A percentile compares a stretch with the other conserved stretches of the same genome.
phyloP scores from a whole-genome alignment of 1,140 invertebrate species.

The Drosophila neocordata region DNA sequence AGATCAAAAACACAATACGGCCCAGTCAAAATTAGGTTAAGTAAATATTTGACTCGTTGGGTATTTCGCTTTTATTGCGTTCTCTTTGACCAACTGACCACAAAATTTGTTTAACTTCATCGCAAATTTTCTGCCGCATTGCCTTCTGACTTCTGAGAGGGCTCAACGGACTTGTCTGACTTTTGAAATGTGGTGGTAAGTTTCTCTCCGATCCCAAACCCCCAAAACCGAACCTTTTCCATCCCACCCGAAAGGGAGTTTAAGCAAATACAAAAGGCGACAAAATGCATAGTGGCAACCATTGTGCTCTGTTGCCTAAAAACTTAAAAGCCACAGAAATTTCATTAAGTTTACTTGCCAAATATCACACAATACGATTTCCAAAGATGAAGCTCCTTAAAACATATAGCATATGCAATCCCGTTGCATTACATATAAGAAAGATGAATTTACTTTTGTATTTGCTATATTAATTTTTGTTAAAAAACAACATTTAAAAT shows the following conservation, averaged over 20 bases:
- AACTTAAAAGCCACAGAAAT: conserved; percentile 70
- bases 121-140: conserved; percentile 76
- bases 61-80: conserved; percentile 21
- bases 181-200: conserved; percentile 15
- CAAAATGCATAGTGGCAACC: conserved; percentile 12
- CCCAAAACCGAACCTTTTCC: not conserved
- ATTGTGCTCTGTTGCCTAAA: conserved; percentile 62
- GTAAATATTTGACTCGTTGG: conserved; percentile 67
- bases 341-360: conserved; percentile 69
- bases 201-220: not conserved
- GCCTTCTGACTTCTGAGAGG: conserved; percentile 39
- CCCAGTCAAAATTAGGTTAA: conserved; percentile 56
- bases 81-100: conserved; percentile 64
- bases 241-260: not conserved
- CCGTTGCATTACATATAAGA: no score
- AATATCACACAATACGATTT: conserved; percentile 68
- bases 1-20: conserved; percentile 64
- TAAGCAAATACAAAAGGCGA: conserved; percentile 12
- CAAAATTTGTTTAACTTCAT: conserved; percentile 66
- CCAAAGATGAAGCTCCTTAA: conserved; percentile 6
- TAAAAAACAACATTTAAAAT: no score
- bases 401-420: conserved; percentile 36
- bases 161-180: conserved; percentile 28
- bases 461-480: no score
- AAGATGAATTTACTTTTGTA: no score